Evolutionary conservation across 64 coral and sea anemone genomes (phyloP).

Genomic region (Acropora tenuis): DNA sequence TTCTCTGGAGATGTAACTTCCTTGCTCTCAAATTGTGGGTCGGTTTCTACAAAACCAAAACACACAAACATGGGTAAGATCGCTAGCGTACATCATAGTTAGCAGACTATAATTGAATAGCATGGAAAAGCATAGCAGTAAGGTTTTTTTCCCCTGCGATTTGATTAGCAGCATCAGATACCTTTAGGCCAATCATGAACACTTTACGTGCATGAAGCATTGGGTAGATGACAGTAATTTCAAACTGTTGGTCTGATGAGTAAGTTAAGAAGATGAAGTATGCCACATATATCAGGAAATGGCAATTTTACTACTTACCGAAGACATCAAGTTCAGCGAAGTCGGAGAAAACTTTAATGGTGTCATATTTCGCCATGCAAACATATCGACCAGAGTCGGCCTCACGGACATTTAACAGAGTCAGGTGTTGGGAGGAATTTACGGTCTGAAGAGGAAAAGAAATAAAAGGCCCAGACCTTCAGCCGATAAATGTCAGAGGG

Average conservation of each 20-base stretch:
- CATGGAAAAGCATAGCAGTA: too few species aligned
- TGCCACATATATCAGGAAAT: not conserved
- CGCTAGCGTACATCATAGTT: too few species aligned
- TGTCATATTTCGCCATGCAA: conserved; percentile 18
- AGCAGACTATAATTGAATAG: too few species aligned
- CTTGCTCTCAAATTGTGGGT: not conserved
- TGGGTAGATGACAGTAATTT: too few species aligned
- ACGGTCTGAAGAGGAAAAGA: not conserved
- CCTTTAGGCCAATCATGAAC: too few species aligned
- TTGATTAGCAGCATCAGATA: too few species aligned
- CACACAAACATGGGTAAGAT: not conserved
- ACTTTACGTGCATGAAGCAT: too few species aligned
- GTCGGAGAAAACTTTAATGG: conserved; percentile 7
- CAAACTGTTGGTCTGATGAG: too few species aligned
- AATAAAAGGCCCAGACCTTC: not conserved
- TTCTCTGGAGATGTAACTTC: not conserved
- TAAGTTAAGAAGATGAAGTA: too few species aligned
- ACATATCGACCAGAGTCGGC: conserved; percentile 15
- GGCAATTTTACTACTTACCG: conserved; percentile 6
- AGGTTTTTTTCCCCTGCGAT: too few species aligned
- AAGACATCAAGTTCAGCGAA: conserved; percentile 17
- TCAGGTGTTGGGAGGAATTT: not conserved
- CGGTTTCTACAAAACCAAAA: not conserved
- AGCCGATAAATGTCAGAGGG: not conserved
- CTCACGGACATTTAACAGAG: not conserved